phyloP scores from a whole-genome alignment of 1,140 invertebrate species.

The Drepana arcuata region DNA sequence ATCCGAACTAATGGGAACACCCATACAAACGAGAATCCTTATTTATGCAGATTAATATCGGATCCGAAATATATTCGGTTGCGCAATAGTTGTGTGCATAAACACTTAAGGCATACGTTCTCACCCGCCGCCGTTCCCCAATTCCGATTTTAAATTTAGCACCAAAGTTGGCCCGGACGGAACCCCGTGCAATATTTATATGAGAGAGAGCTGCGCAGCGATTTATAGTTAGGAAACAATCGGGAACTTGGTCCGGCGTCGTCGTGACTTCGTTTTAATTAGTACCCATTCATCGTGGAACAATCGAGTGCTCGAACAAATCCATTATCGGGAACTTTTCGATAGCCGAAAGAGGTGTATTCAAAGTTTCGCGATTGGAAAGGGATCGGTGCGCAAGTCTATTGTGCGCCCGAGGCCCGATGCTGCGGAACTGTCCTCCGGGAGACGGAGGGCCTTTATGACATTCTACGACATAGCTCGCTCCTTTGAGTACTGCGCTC shows the following conservation, averaged over 20 bases:
- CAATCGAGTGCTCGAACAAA: conserved; percentile 62
- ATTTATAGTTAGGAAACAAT: conserved; percentile 66
- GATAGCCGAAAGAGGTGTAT: conserved; percentile 63
- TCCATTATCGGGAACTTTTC: conserved; percentile 67
- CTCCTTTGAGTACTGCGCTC: too few relatives aligned
- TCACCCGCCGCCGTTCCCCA: conserved; percentile 21
- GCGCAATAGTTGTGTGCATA: conserved; percentile 13
- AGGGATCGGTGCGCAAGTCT: conserved; percentile 27
- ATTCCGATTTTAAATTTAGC: conserved; percentile 61
- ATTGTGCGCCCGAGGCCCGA: conserved; percentile 23
- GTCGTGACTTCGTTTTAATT: conserved; percentile 68
- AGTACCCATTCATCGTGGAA: conserved; percentile 66
- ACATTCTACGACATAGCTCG: conserved; percentile 4
- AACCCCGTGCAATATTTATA: conserved; percentile 53
- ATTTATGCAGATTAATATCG: conserved; percentile 20
- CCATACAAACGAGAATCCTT: conserved; percentile 12
- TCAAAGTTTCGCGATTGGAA: conserved; percentile 46
- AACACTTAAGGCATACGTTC: conserved; percentile 22
- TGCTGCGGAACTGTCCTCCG: conserved; percentile 20
- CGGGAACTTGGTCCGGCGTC: conserved; percentile 52
- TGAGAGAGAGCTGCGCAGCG: conserved; percentile 40
- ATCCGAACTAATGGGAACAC: conserved; percentile 13
- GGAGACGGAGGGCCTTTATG: conserved; percentile 6
- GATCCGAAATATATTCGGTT: conserved; percentile 2
- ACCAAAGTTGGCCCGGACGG: conserved; percentile 38